Base-by-base conservation (phyloP, 1,140 invertebrate genomes). In the Drosophila tsacasi region DNA sequence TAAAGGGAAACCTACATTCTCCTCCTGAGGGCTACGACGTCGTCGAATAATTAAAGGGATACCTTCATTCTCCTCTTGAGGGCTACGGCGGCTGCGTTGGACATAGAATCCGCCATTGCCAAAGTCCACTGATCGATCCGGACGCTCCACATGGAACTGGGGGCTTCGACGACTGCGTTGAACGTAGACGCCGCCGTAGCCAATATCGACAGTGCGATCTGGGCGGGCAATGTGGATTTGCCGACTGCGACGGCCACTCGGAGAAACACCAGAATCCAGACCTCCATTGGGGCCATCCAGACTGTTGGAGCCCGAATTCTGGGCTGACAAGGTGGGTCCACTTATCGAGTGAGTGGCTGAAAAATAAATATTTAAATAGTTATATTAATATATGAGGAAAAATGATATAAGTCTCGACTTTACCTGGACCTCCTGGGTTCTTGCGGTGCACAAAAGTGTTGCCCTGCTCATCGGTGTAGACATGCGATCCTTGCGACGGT, bases 361-460 rank as follows among this genome's bases (percentile, higher is more conserved):
- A 42, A 54, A 5, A 1, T 3, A 27, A 12, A 30, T 23, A 15
- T 10, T 30, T 19, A 2, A 35, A 23, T 37, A 35, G n/a, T 27
- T 60, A 39, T 30, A 12, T 44, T 57, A 1, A 32, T 37, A 37
- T 4, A 13, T 37, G 13, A 13, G 6, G 3, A 12, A n/a, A 2
- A 5, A 5, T 5, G n/a, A 15, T 3, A 7, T n/a, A 39, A 19
- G 13, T 2, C 8, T 37, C 15, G 10, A 27, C 8, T 49, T n/a
- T 58, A 67, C 79, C 68, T 69, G 47, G 35, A 27, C 58, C 49
- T 1, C 61, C 59, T 10, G 42, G 10, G 5, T 64, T 79, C 17
- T 66, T 79, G n/a, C 59, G 55, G 42, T 86, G 50, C 1, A 73
- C 72, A 64, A 32, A 86, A 0, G 80, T 80, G 23, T 66, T 86